Evolutionary conservation across 1,140 invertebrate genomes (phyloP).

Genomic region (Anastatus disparis): DNA sequence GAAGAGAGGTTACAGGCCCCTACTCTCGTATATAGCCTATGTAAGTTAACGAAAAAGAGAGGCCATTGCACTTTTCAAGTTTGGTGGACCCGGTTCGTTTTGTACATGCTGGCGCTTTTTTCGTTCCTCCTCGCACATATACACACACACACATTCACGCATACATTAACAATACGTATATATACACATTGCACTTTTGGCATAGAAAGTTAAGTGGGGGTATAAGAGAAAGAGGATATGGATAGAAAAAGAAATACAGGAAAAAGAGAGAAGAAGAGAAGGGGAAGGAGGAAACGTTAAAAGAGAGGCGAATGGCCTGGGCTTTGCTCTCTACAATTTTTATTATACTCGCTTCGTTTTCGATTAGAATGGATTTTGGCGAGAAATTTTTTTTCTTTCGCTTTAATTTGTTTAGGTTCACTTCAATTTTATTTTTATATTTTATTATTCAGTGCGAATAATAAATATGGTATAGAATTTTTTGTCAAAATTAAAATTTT

Average conservation of each 20-base stretch:
- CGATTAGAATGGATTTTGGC: neutral
- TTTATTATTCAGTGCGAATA: no score
- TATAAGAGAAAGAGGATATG: slow-evolving; percentile 21
- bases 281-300: neutral
- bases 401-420: no score
- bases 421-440: no score
- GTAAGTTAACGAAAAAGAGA: no score
- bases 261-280: slow-evolving; percentile 25
- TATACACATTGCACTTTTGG: slow-evolving; percentile 15
- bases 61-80: slow-evolving; percentile 16
- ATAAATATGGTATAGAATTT: no score
- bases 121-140: neutral
- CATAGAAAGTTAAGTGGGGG: slow-evolving; percentile 18
- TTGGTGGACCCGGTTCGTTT: slow-evolving; percentile 9
- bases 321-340: slow-evolving; percentile 8
- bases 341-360: slow-evolving; percentile 17
- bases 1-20: slow-evolving; percentile 35
- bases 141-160: no score
- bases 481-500: neutral
- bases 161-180: no score
- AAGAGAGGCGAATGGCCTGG: slow-evolving; percentile 27
- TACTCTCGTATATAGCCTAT: no score
- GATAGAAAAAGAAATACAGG: slow-evolving; percentile 36
- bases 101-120: slow-evolving; percentile 34
- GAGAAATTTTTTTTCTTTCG: slow-evolving; percentile 11